A percentile compares a stretch with the other conserved stretches of the same genome.
Evolutionary conservation across 2,113 vertebrate species (phyloP).

Genomic region (Gorsachius goisagi): DNA sequence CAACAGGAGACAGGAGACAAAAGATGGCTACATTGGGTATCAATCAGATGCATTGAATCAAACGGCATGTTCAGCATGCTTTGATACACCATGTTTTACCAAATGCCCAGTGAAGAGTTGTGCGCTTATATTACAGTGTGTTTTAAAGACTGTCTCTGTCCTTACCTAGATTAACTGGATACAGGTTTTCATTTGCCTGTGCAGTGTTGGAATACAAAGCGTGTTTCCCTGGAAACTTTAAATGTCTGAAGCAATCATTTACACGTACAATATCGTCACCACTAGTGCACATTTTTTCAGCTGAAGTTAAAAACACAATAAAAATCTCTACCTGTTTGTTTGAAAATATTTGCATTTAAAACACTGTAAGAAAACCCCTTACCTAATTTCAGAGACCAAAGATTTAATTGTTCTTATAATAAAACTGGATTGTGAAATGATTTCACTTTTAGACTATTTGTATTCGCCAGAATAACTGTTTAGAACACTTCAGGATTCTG

Average conservation of each 20-base stretch:
- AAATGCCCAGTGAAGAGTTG: not conserved
- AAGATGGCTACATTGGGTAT: not conserved
- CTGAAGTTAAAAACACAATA: not conserved
- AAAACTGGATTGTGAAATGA: not conserved
- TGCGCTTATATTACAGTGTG: not conserved
- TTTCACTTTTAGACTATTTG: not conserved
- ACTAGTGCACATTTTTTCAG: conserved; percentile 7
- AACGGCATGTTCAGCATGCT: not conserved
- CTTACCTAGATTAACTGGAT: conserved; percentile 26
- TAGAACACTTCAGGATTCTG: not conserved
- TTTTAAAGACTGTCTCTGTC: not conserved
- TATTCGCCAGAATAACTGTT: not conserved
- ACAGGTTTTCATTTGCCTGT: conserved; percentile 53
- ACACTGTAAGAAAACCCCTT: not conserved
- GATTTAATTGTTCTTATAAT: not conserved
- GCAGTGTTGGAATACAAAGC: conserved; percentile 13
- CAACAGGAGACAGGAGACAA: not conserved
- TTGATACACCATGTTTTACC: not conserved
- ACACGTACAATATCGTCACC: conserved; percentile 27
- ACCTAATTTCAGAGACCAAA: not conserved
- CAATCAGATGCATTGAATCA: not conserved
- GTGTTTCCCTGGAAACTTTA: conserved; percentile 70
- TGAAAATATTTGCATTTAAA: conserved; percentile 6
- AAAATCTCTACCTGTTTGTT: not conserved
- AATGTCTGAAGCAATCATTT: conserved; percentile 58